A percentile compares a stretch with the other conserved stretches of the same genome.
These are phyloP conservation scores for Tridacna crocea DNA, from an alignment of 2,888 invertebrate species.

Conservation along the genomic window DNA sequence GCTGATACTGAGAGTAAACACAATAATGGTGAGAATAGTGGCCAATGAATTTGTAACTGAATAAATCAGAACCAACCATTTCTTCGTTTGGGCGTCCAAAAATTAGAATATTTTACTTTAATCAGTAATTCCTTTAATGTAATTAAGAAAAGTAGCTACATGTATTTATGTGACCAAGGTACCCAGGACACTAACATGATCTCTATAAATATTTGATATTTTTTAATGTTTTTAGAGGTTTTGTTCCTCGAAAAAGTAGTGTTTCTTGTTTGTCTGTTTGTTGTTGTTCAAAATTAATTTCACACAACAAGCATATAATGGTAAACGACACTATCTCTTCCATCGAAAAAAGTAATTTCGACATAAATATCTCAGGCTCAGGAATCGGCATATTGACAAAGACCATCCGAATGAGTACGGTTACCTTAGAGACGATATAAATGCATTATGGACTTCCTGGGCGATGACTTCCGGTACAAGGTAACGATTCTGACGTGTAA, in stretches of 20 bases:
- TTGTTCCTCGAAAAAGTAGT: not conserved
- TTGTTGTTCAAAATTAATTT: not conserved
- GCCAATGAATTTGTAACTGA: not conserved
- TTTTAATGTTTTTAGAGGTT: no score
- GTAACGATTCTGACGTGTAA: constrained; percentile 11
- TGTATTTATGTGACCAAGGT: no score
- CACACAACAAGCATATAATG: not conserved
- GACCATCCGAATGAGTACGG: constrained; percentile 47
- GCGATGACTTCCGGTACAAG: constrained; percentile 30
- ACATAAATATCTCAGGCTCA: not conserved
- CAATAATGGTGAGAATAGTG: not conserved
- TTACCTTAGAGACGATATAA: constrained; percentile 42
- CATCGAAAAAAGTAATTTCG: not conserved
- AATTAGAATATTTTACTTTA: no score
- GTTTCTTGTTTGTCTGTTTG: not conserved
- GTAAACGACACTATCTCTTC: not conserved
- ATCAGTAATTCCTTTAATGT: no score
- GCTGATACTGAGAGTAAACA: not conserved
- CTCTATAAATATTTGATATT: no score
- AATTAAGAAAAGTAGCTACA: no score
- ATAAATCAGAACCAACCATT: not conserved
- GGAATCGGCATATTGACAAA: constrained; percentile 14
- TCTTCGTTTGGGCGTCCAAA: no score
- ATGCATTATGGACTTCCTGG: constrained; percentile 49
- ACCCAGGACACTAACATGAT: no score